Base-by-base conservation (phyloP, 2,113 vertebrate species). In the Tylochromis polylepis region DNA sequence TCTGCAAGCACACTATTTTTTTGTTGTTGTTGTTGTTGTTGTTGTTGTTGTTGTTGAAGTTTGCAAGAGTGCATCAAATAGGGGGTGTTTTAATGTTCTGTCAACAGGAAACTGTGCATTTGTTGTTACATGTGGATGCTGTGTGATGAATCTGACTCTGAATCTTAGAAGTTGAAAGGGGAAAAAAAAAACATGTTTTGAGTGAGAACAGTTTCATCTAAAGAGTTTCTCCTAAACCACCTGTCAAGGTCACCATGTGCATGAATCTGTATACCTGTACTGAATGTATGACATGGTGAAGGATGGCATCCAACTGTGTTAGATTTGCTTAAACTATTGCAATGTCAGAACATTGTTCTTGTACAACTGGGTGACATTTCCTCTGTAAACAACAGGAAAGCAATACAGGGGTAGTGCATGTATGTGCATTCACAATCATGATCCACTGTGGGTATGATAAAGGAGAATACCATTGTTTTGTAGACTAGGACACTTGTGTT, bases 401-500 rank as follows among this genome's bases (percentile, higher is more conserved):
- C 89, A 95, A 89, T 88, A 92, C 86, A 82, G 49, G 38, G 41
- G 55, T 43, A 34, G 53, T 65, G 78, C 83, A 83, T 88, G 86
- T 81, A 72, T 41, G 85, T 85, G 62, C 78, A 88, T 83, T 89
- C 83, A 79, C 43, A 56, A 46, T 85, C 49, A 82, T 89, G 87
- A 85, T 88, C 81, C 67, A 86, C 72, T 83, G 87, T 90, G 82
- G 91, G 81, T 82, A 31, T 79, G 53, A 84, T 84, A 85, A 91
- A 93, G 84, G 90, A 94, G 87, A 93, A 94, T 91, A 91, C 36
- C 83, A 84, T 49, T 90, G 84, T 86, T 86, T 55, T 72, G 36
- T 38, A 56, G 58, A 83, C 22, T 12, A 4, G 18, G 31, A 72
- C 51, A 67, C 15, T 8, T 79, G 27, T 29, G n/a, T 38, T 18